A percentile compares a stretch with the other conserved stretches of the same genome.
Conservation (phyloP, 2,113 vertebrate genomes). For the Chloroceryle aenea region DNA sequence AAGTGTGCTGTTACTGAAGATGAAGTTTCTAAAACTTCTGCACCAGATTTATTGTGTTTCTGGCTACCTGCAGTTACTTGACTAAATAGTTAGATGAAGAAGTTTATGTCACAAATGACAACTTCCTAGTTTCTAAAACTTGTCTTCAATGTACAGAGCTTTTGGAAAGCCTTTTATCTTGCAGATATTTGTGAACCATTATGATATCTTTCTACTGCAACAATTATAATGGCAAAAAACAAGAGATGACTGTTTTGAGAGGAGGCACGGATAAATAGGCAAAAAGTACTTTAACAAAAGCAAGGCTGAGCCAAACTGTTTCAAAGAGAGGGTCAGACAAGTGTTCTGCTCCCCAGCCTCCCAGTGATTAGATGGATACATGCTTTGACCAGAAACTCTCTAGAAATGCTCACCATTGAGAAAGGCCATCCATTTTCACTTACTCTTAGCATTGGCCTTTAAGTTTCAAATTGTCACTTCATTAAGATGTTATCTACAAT, state of each 20-base stretch:
- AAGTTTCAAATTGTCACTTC: background rate
- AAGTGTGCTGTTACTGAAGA: background rate
- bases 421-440: background rate
- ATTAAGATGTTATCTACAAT: background rate
- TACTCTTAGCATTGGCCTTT: background rate
- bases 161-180: constrained; percentile 47
- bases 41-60: background rate
- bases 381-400: background rate
- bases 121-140: background rate
- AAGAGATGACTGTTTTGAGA: background rate
- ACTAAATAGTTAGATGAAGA: background rate
- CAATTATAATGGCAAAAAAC: background rate
- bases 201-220: background rate
- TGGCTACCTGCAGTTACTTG: background rate
- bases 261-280: background rate
- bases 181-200: background rate
- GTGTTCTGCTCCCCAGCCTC: background rate
- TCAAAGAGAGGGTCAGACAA: background rate
- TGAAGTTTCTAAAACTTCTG: background rate
- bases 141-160: background rate
- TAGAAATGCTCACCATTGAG: background rate
- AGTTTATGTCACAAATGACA: constrained; percentile 7
- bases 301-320: background rate
- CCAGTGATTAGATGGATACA: rapidly evolving
- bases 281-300: background rate